Conservation (phyloP, 2,797 vertebrate genomes). For the Sciaenops ocellatus region DNA sequence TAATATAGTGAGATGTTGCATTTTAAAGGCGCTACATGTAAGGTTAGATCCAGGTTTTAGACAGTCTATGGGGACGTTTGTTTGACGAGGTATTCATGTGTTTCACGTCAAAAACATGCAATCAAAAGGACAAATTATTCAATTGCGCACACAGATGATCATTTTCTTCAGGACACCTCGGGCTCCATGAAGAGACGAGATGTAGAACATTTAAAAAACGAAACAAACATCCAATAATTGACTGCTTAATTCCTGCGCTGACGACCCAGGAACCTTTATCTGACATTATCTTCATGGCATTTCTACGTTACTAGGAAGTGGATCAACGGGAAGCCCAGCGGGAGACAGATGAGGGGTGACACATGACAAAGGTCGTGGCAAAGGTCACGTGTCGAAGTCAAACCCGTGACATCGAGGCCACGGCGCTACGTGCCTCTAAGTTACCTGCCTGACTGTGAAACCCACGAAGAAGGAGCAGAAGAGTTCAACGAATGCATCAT, state of each 20-base stretch:
- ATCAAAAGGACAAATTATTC: too few species aligned
- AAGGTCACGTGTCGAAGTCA: background rate
- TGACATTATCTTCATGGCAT: constrained; percentile 54
- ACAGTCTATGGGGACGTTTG: too few species aligned
- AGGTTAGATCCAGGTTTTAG: too few species aligned
- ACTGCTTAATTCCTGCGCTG: background rate
- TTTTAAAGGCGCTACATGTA: too few species aligned
- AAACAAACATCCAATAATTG: background rate
- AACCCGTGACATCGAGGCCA: background rate
- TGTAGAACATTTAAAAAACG: background rate
- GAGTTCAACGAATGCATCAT: accelerated
- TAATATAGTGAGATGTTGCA: too few species aligned
- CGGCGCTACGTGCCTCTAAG: accelerated
- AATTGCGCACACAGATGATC: background rate
- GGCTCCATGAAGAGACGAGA: background rate
- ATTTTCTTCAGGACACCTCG: background rate
- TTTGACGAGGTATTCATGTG: too few species aligned
- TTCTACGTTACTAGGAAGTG: constrained; percentile 2
- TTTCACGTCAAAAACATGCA: too few species aligned
- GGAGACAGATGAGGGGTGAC: constrained; percentile 21
- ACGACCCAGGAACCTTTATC: constrained; percentile 45
- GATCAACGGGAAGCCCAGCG: background rate
- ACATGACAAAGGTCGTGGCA: constrained; percentile 22
- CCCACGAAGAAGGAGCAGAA: background rate
- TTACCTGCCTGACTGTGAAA: background rate